A percentile compares a stretch with the other conserved stretches of the same genome.
Evolutionary conservation across 2,113 vertebrate species (phyloP).

Genomic region (Emydura subglobosa): DNA sequence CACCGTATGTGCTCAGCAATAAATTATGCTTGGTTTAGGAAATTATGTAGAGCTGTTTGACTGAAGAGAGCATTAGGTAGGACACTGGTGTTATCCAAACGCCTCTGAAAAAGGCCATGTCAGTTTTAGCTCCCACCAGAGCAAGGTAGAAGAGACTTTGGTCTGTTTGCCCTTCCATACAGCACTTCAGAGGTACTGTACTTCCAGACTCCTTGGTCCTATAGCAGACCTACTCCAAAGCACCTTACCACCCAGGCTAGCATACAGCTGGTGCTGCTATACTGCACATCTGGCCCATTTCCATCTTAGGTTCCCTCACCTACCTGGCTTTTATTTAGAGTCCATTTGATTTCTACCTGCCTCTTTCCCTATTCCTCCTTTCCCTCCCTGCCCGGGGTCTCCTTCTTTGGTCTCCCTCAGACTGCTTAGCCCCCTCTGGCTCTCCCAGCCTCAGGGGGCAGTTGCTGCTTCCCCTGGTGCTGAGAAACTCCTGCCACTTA

Average conservation of each 20-base stretch:
- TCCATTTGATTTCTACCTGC: not conserved
- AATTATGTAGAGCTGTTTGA: not conserved
- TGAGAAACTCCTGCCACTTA: not conserved
- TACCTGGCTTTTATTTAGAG: not conserved
- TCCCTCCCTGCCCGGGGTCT: not conserved
- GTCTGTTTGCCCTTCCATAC: not conserved
- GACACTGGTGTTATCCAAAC: not conserved
- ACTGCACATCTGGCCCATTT: not conserved
- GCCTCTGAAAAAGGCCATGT: not conserved
- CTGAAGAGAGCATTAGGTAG: not conserved
- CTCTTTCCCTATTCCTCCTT: not conserved
- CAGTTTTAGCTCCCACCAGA: rapidly evolving
- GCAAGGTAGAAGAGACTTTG: not conserved
- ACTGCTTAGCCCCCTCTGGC: not conserved
- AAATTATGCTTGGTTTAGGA: rapidly evolving
- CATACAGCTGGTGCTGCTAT: not conserved
- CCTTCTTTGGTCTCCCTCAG: not conserved
- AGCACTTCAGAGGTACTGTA: not conserved
- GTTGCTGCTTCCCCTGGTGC: not conserved
- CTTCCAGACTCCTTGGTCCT: not conserved
- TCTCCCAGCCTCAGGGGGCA: not conserved
- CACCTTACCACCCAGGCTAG: not conserved
- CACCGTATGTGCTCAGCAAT: rapidly evolving
- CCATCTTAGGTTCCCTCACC: not conserved
- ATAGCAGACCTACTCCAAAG: not conserved